Base-by-base conservation (phyloP, 2,888 invertebrate genomes). In the Sclerodermus sp. region DNA sequence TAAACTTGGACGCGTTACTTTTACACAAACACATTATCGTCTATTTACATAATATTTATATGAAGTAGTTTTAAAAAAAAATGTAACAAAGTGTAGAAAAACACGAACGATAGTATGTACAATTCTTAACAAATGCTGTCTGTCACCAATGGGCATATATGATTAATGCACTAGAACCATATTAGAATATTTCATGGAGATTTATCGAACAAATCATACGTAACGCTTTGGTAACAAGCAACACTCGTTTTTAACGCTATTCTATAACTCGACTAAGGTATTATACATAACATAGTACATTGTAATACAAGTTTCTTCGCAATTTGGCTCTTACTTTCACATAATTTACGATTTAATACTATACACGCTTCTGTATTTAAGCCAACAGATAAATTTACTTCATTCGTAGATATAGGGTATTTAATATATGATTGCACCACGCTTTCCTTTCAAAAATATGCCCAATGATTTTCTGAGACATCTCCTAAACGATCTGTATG, bases 61-160 rank as follows among this genome's bases (percentile, higher is more conserved):
- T 47, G 46, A 39, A 56, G 50, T 59, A 56, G 51, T 57, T 68
- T 56, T 64, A 69, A 63, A 58, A 65, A 23, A 23, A 66, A 67
- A 62, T 61, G 66, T 72, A 71, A 72, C 69, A 72, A 72, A 73
- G 70, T 67, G 71, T 72, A 73, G 69, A 72, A 72, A 72, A 72
- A 69, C 66, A 68, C 61, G 66, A 67, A 69, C 60, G 56, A 66
- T 57, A 57, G 53, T 65, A 67, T 70, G 52, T 69, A 68, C 66
- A 70, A 64, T 60, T 45, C 55, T 55, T 45, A 53, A 61, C 46
- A 32, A 50, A 51, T 59, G 57, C 50, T 53, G 50, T 56, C 57
- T 60, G 55, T 55, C 60, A 54, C 53, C 45, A 55, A 49, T 23
- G 47, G 30, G 32, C 37, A 53, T 23, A 39, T 40, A 47, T 47